Conservation (phyloP, 2,888 invertebrate genomes). For the Tortricodes alternella region DNA sequence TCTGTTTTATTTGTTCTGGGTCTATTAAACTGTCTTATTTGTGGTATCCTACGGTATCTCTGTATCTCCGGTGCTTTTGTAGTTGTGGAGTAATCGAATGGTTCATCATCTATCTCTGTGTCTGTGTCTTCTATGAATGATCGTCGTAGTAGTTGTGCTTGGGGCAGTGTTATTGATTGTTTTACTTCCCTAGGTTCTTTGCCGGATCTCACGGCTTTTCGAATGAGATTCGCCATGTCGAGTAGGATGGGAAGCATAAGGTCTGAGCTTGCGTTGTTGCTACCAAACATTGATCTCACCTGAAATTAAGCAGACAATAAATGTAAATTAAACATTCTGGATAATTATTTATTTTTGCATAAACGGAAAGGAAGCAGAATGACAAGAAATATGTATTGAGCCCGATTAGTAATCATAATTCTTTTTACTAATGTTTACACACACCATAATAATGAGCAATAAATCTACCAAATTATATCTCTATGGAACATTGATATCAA, state of each 20-base stretch:
- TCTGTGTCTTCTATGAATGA: conserved; percentile 62
- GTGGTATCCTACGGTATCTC: conserved; percentile 48
- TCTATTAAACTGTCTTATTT: conserved; percentile 43
- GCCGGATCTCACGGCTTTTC: conserved; percentile 72
- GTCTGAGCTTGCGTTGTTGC: conserved; percentile 78
- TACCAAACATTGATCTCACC: conserved; percentile 84
- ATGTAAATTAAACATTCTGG: conserved; percentile 29
- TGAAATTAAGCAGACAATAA: conserved; percentile 52
- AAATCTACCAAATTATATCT: neutral
- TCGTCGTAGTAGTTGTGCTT: conserved; percentile 63
- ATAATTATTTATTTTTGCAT: too few relatives aligned
- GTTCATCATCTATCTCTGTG: conserved; percentile 54
- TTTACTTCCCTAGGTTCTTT: conserved; percentile 63
- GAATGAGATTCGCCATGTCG: conserved; percentile 85
- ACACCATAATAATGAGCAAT: neutral
- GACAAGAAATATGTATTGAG: too few relatives aligned
- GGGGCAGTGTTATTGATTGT: conserved; percentile 44
- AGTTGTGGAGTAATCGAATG: conserved; percentile 45
- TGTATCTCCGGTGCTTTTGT: conserved; percentile 41
- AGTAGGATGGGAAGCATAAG: conserved; percentile 84
- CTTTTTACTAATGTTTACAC: too few relatives aligned
- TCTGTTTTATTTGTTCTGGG: conserved; percentile 42
- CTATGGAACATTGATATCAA: too few relatives aligned
- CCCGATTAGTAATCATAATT: too few relatives aligned
- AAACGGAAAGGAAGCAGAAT: too few relatives aligned